Conservation (phyloP, 2,113 vertebrate genomes). For the Rhombomys opimus region DNA sequence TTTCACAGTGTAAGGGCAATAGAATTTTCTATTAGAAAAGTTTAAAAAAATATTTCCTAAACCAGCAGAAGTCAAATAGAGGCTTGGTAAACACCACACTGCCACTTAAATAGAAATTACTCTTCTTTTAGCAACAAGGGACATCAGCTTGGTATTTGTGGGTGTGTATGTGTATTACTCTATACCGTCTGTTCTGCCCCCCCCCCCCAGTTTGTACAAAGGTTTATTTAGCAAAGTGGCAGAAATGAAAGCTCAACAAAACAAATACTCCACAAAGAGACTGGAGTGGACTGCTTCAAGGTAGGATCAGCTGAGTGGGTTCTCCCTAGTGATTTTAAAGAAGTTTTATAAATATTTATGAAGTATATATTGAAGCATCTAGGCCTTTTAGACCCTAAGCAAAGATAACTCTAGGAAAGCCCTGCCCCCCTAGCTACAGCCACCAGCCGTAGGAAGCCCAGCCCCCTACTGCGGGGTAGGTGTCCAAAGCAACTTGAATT, state of each 20-base stretch:
- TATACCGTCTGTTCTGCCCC: not conserved
- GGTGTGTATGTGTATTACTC: not conserved
- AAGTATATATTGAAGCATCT: not conserved
- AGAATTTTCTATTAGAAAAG: not conserved
- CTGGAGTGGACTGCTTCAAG: not conserved
- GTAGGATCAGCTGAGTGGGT: not conserved
- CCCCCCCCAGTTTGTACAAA: not conserved
- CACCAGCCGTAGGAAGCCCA: not conserved
- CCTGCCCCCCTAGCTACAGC: not conserved
- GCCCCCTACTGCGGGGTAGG: not conserved
- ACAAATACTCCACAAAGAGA: not conserved
- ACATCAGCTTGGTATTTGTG: constrained; percentile 15
- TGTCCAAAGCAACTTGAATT: not conserved
- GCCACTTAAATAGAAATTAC: not conserved
- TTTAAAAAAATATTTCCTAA: constrained; percentile 24
- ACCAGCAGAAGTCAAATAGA: not conserved
- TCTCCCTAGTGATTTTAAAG: not conserved
- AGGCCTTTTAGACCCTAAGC: not conserved
- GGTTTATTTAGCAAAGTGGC: not conserved
- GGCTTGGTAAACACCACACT: not conserved
- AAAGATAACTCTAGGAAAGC: not conserved
- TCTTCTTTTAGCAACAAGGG: not conserved
- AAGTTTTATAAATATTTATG: constrained; percentile 13
- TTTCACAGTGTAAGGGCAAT: constrained; percentile 9
- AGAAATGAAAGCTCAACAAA: not conserved